A percentile compares a stretch with the other conserved stretches of the same genome.
phyloP scores from a whole-genome alignment of 2,888 invertebrate species.

The Epicampocera succincta region DNA sequence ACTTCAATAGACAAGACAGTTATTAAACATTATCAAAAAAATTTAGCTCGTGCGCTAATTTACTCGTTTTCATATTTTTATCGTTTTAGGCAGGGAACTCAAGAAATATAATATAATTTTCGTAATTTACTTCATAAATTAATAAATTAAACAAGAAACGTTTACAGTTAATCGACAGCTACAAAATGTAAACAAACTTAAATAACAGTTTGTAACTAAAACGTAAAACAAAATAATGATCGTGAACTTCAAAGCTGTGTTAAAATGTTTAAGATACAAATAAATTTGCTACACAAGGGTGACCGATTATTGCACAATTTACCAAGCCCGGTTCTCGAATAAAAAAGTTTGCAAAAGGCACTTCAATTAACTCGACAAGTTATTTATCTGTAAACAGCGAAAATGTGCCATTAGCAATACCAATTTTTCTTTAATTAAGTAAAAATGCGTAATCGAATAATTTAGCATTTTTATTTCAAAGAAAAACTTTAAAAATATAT shows the following conservation, averaged over 20 bases:
- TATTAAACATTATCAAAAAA: not conserved
- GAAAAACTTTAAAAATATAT: no score
- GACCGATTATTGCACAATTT: no score
- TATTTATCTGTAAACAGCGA: no score
- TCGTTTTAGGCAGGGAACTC: not conserved
- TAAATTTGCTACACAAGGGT: not conserved
- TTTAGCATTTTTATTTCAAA: no score
- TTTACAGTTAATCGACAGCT: conserved; percentile 33
- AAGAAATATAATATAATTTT: conserved; percentile 15
- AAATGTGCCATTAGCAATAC: no score
- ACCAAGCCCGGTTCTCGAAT: no score
- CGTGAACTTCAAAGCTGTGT: conserved; percentile 59
- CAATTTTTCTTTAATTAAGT: no score
- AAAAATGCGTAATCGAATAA: no score
- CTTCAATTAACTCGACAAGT: no score
- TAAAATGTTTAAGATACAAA: conserved; percentile 4
- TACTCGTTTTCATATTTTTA: conserved; percentile 8
- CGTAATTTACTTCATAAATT: conserved; percentile 26
- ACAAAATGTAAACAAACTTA: conserved; percentile 22
- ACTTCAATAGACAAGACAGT: not conserved
- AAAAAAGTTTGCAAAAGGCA: no score
- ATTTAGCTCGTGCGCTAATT: conserved; percentile 21
- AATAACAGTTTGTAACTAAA: not conserved
- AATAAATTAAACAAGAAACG: conserved; percentile 14
- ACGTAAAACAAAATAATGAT: conserved; percentile 41